Percentiles rank a stretch among this genome's conserved stretches.
Conservation (phyloP, 2,888 invertebrate genomes). For the Caenorhabditis macrosperma region DNA sequence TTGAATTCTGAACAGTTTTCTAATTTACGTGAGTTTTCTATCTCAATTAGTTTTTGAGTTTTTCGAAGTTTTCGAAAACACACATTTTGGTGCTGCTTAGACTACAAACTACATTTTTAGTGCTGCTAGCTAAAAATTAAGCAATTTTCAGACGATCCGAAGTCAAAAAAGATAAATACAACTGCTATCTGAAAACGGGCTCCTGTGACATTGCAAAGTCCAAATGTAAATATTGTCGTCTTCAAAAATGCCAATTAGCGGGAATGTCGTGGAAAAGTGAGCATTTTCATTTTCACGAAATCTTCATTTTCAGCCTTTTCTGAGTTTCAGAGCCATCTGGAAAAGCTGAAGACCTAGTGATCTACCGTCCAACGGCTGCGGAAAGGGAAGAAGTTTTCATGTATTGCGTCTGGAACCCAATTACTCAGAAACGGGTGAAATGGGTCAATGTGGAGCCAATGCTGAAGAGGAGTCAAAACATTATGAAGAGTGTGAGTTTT, state of each 20-base stretch:
- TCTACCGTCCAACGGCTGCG: not conserved
- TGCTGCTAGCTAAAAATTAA: no score
- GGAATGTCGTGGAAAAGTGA: constrained; percentile 17
- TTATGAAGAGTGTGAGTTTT: constrained; percentile 18
- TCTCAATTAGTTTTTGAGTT: not conserved
- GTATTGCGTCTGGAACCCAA: constrained; percentile 4
- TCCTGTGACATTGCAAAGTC: not conserved
- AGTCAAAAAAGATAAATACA: not conserved
- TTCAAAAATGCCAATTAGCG: constrained; percentile 13
- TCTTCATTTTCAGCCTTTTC: not conserved
- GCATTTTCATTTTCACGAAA: not conserved
- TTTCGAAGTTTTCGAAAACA: not conserved
- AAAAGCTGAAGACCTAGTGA: not conserved
- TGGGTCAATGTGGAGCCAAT: constrained; percentile 28
- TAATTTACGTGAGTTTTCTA: no score
- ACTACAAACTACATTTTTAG: no score
- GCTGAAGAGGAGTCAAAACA: constrained; percentile 6
- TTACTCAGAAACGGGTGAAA: not conserved
- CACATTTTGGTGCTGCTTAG: not conserved
- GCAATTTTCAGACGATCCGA: constrained; percentile 2
- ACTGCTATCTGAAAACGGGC: constrained; percentile 6
- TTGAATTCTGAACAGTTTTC: not conserved
- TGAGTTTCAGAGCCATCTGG: not conserved
- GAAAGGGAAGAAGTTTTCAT: not conserved
- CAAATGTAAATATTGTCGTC: constrained; percentile 16